Conservation (phyloP, 2,888 invertebrate species). For the Cecidostiba fungosa region DNA sequence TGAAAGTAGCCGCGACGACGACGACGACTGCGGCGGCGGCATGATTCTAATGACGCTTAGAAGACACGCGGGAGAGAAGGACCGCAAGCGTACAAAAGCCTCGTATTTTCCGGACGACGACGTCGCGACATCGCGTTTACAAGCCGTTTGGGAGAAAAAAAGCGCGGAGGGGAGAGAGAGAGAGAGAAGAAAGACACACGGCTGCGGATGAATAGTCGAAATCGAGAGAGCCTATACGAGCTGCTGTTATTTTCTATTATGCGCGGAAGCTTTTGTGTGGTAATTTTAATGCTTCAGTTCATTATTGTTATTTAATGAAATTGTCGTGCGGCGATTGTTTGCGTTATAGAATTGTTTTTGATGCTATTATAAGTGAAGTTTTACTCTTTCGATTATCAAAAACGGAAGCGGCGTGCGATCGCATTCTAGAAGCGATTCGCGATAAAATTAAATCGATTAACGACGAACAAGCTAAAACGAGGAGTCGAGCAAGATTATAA, state of each 20-base stretch:
- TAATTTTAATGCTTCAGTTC: background rate
- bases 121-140: slow-evolving; percentile 48
- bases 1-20: slow-evolving; percentile 56
- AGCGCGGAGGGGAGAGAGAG: background rate
- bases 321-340: background rate
- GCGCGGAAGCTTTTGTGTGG: slow-evolving; percentile 1
- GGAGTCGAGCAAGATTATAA: background rate
- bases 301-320: background rate
- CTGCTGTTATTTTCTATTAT: background rate
- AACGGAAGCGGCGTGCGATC: background rate
- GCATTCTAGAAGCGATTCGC: background rate
- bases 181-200: background rate
- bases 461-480: background rate
- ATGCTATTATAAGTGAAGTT: background rate
- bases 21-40: slow-evolving; percentile 3
- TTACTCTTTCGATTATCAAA: background rate
- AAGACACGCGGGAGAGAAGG: slow-evolving; percentile 35
- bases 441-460: background rate
- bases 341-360: background rate
- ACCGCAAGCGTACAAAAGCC: slow-evolving; percentile 36
- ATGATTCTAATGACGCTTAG: slow-evolving; percentile 58
- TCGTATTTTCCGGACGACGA: slow-evolving; percentile 26
- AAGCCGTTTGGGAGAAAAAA: slow-evolving; percentile 12
- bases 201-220: slow-evolving; percentile 45
- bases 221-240: background rate